Evolutionary conservation across 2,888 invertebrate species (phyloP).

Genomic region (Gibbula magus): DNA sequence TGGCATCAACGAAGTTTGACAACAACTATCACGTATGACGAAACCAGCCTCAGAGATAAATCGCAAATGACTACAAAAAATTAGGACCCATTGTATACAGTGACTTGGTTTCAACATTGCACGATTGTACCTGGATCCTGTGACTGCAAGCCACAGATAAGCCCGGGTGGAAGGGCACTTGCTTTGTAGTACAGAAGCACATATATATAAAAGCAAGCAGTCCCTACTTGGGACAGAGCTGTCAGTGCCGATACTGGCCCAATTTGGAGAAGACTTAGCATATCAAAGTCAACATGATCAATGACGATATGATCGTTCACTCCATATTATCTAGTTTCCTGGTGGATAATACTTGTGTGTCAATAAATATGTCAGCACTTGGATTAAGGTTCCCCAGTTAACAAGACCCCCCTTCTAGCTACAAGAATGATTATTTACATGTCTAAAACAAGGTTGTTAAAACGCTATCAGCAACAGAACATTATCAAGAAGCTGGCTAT

Average conservation of each 20-base stretch:
- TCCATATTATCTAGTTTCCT: slow-evolving; percentile 8
- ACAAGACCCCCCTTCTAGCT: no score
- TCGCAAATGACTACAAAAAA: background rate
- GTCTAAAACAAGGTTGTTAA: background rate
- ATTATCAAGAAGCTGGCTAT: background rate
- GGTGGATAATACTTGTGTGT: slow-evolving; percentile 6
- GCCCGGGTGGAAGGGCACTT: no score
- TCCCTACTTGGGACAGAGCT: no score
- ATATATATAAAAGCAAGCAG: no score
- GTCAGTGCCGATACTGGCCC: no score
- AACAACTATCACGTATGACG: slow-evolving; percentile 7
- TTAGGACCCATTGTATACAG: background rate
- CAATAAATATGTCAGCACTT: slow-evolving; percentile 13
- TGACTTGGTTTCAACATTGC: slow-evolving; percentile 23
- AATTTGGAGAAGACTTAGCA: no score
- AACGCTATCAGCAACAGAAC: slow-evolving; percentile 9
- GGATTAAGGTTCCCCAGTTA: background rate
- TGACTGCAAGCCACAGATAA: no score
- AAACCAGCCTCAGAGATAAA: background rate
- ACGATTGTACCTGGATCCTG: background rate
- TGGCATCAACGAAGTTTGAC: slow-evolving; percentile 22
- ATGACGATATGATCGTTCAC: slow-evolving; percentile 5
- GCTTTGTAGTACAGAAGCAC: no score
- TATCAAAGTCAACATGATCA: background rate
- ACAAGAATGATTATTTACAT: slow-evolving; percentile 9